Conservation (phyloP, 2,888 invertebrate species). For the Slavum lentiscoides region DNA sequence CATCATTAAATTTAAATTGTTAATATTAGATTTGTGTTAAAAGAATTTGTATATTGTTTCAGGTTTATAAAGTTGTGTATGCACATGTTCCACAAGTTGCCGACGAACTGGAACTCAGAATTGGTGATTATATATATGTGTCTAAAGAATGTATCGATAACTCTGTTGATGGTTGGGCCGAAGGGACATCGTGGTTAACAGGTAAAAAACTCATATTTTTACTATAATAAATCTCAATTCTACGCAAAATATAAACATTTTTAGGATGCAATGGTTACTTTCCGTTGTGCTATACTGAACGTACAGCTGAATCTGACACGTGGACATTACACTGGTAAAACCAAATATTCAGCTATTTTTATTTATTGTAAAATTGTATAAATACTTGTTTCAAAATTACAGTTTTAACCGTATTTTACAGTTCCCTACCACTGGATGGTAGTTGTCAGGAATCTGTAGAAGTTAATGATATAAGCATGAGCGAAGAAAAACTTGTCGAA, state of each 20-base stretch:
- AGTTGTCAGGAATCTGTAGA: slow-evolving; percentile 31
- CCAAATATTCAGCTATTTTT: neutral
- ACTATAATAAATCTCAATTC: neutral
- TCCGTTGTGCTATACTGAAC: slow-evolving; percentile 79
- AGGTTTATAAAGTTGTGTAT: slow-evolving; percentile 80
- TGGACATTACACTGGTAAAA: slow-evolving; percentile 79
- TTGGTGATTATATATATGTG: slow-evolving; percentile 85
- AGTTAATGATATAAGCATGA: slow-evolving; percentile 10
- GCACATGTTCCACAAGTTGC: slow-evolving; percentile 74
- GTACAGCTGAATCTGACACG: slow-evolving; percentile 85
- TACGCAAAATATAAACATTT: slow-evolving; percentile 39
- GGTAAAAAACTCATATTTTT: slow-evolving; percentile 60
- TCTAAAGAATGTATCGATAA: slow-evolving; percentile 73
- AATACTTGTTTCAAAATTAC: neutral
- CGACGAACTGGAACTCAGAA: slow-evolving; percentile 82
- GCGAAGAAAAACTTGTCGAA: slow-evolving; percentile 41
- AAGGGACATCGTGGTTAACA: slow-evolving; percentile 81
- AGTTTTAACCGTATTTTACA: slow-evolving; percentile 38
- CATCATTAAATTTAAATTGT: too few relatives aligned
- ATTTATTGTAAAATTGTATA: too few relatives aligned
- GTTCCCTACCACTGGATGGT: slow-evolving; percentile 28
- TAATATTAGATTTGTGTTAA: neutral
- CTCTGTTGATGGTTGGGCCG: slow-evolving; percentile 85
- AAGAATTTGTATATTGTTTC: slow-evolving; percentile 48
- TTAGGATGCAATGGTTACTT: slow-evolving; percentile 74